Evolutionary conservation across 2,797 vertebrate species (phyloP), one percentile per base, ranked within the genome.

Genomic region (Aselliscus stoliczkanus): DNA sequence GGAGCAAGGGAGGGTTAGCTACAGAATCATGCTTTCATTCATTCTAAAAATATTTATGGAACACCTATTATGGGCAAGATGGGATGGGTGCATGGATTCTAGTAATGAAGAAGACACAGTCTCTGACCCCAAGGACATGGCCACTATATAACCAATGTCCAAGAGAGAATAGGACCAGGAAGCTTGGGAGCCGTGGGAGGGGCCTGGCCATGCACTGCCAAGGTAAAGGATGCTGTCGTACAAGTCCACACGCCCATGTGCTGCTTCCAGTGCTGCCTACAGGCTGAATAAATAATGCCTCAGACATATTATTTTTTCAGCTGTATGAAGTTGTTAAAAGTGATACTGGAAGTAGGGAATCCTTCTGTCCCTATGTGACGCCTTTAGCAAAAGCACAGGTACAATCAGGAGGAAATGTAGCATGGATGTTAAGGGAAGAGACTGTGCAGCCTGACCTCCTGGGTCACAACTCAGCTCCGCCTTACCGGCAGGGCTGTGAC

Each of bases 381-480:
- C 4, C 4, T 34, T 84, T 37, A 64, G 5, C 67, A 34, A 76
- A 65, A 60, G 7, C 9, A 52, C 1, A 23, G 7, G 1, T 31
- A 4, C 23, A 2, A 65, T 39, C 21, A 21, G 20, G 47, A 54
- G 20, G 39, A 52, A 72, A 75, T 21, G n/a, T 10, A 23, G 76
- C 9, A 13, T 0, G 11, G 4, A 9, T 34, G 10, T 20, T 21
- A 11, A 75, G 27, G 12, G 11, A 0, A 9, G 10, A 11, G 20
- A 27, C n/a, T 17, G 7, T 9, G 37, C 42, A 60, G 5, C 0
- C 0, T 7, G n/a, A 47, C 5, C 10, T 14, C 1, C 23, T 37
- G 50, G 31, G 23, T 44, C 31, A 7, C 23, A 50, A 11, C 34
- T 50, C 27, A 42, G 21, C 5, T 3, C 21, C 23, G 15, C 13